These are phyloP conservation scores for Lymantria monacha DNA, from an alignment of 2,888 invertebrate genomes.

Conservation along the genomic window DNA sequence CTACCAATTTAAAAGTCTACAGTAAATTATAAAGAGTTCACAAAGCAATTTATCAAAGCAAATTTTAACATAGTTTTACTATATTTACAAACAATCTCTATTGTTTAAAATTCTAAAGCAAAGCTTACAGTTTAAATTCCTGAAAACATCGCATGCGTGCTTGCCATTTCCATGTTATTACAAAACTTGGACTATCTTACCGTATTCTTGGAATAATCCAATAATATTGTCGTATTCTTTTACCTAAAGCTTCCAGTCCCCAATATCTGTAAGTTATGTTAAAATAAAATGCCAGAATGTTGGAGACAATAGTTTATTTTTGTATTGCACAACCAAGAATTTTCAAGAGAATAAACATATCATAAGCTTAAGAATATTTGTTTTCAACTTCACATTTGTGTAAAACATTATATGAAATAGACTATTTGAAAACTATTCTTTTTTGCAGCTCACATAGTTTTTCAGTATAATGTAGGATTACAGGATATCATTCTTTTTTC, in stretches of 20 bases:
- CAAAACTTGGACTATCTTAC: constrained; percentile 1
- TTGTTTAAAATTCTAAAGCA: constrained; percentile 1
- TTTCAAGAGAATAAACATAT: too few species aligned
- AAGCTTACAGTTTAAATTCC: background rate
- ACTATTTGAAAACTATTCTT: too few species aligned
- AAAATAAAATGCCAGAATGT: constrained; percentile 20
- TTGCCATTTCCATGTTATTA: constrained; percentile 1
- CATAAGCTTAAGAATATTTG: too few species aligned
- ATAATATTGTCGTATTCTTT: background rate
- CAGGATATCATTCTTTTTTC: too few species aligned
- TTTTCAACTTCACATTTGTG: too few species aligned
- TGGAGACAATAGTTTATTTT: constrained; percentile 30
- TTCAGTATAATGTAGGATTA: too few species aligned
- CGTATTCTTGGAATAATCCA: constrained; percentile 1
- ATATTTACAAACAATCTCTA: background rate
- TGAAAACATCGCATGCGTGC: background rate
- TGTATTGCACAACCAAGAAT: constrained; percentile 13
- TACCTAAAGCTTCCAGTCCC: background rate
- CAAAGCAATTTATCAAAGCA: too few species aligned
- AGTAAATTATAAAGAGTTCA: too few species aligned
- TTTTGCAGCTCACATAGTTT: too few species aligned
- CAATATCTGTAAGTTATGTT: constrained; percentile 20
- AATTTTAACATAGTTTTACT: too few species aligned
- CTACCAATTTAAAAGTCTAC: too few species aligned
- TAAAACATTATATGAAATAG: too few species aligned